Base-by-base conservation (phyloP, 2,888 invertebrate genomes). In the Muscina levida region DNA sequence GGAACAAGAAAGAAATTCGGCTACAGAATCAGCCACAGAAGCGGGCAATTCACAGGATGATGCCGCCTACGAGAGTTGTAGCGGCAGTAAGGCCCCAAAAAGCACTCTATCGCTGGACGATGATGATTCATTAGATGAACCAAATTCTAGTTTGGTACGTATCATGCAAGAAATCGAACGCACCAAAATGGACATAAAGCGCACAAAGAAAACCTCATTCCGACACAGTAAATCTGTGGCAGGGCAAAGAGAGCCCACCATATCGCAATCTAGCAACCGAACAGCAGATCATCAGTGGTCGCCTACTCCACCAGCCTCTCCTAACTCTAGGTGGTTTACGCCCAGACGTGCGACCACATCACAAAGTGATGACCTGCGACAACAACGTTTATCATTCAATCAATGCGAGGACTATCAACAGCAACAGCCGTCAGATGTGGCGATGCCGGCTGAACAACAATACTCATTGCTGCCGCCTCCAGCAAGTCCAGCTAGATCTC, bases 101-200 rank as follows among this genome's bases (percentile, higher is more conserved):
- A 42, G 51, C 1, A 11, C 51, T 10, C 59, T 62, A 62, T 62
- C 56, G 11, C 0, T 67, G 39, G 84, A 85, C n/a, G 84, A 84
- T 44, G 85, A 84, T 11, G 85, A 85, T 65, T 85, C 83, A 10
- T 26, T 83, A 19, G 86, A 88, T 42, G 86, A 85, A 19, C 77
- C 87, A 1, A 84, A 85, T 44, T 82, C 85, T 0, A 87, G 85
- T 77, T 66, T 89, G n/a, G 85, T 83, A 11, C 85, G 86, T 2
- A 87, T 89, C 2, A 77, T 89, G 51, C 86, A 87, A 19, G 90
- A 89, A 82, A 86, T 89, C 22, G 89, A 89, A 79, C 88, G 87
- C 39, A 89, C 89, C 11, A 88, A 88, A 80, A 42, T 86, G 74
- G 88, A 89, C 65, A 89, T 89, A 65, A 82, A 86, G 51, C 87